Base-by-base conservation (phyloP, 2,888 invertebrate species). In the Rotaria socialis region DNA sequence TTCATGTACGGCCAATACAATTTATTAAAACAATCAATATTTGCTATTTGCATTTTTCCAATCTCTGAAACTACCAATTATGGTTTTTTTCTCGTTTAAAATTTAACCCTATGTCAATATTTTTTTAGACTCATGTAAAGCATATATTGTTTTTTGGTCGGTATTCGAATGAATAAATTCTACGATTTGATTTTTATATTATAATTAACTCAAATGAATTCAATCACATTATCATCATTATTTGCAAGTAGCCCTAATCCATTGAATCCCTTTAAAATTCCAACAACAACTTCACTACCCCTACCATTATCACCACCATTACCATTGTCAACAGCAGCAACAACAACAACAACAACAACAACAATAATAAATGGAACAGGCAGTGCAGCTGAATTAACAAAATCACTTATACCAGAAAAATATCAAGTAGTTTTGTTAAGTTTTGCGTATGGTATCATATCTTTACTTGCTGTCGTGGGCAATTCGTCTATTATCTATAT, bases 401-500 rank as follows among this genome's bases (percentile, higher is more conserved):
- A 80, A 80, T 47, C 47, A 47, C 47, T 80, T n/a, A 35, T 47
- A 80, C 80, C 80, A 11, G 80, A 80, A 80, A 80, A 80, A n/a
- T 80, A 80, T 47, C 80, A 80, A 80, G n/a, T 95, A 88, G 93
- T 94, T 0, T 90, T 95, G 43, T 92, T 95, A 84, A 94, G 95
- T 22, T 92, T 94, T 88, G 93, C 95, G 88, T 95, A 96, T 89
- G 95, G 95, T 2, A 93, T 94, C 60, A 95, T 95, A 90, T 95
- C 95, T 41, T 93, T 95, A 50, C 91, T 95, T 88, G 94, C 95
- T 0, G 94, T 96, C 67, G 93, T 94, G 14, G 95, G 95, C 1
- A 96, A 96, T 91, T 93, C 94, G 50, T 93, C 95, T n/a, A 95
- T 96, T 35, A 94, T 96, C 91, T 94, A 95, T 94, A 94, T 95